phyloP scores from a whole-genome alignment of 2,888 invertebrate species.

The Sepioteuthis lessoniana region DNA sequence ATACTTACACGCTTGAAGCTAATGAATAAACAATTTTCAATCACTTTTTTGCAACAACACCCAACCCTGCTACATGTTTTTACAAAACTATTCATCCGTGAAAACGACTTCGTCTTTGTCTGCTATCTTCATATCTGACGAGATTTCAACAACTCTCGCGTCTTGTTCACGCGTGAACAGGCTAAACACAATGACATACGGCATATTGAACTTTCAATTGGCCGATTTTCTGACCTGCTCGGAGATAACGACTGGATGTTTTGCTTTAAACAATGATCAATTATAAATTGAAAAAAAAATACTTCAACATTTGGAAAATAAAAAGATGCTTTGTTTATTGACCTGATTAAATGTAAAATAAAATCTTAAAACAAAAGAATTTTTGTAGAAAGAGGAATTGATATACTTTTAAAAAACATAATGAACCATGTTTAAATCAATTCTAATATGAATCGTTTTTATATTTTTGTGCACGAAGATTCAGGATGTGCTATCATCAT shows the following conservation, averaged over 20 bases:
- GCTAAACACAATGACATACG: not conserved
- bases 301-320: not conserved
- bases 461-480: too few relatives aligned
- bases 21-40: not conserved
- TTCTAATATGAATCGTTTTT: too few relatives aligned
- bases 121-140: too few relatives aligned
- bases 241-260: not conserved
- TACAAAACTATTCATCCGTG: not conserved
- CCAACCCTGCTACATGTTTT: not conserved
- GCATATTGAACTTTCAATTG: constrained; percentile 5
- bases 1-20: not conserved
- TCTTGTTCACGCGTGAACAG: not conserved
- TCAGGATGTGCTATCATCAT: too few relatives aligned
- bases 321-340: not conserved
- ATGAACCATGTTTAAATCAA: too few relatives aligned
- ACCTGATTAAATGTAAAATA: not conserved
- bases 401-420: too few relatives aligned
- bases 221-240: not conserved
- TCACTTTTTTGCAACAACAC: not conserved
- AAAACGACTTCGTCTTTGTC: not conserved
- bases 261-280: not conserved
- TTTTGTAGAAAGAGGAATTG: too few relatives aligned
- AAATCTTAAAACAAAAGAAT: too few relatives aligned
- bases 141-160: not conserved
- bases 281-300: not conserved